A percentile compares a stretch with the other conserved stretches of the same genome.
phyloP scores from a whole-genome alignment of 2,797 vertebrate genomes.

The Masticophis lateralis region DNA sequence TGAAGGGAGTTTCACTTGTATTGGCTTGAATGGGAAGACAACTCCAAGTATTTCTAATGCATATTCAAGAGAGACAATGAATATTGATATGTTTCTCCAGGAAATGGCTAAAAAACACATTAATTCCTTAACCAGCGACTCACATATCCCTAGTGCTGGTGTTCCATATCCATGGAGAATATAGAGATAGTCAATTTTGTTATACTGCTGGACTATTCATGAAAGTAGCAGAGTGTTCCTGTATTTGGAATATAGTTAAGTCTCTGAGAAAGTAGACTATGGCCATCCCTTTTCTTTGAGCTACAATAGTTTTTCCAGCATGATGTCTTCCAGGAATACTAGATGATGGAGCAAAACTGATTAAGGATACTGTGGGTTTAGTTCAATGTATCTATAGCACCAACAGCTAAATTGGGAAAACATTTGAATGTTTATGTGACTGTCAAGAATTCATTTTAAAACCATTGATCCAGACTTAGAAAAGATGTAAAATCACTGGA shows the following conservation, averaged over 20 bases:
- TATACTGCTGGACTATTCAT: background rate
- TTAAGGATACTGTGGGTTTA: background rate
- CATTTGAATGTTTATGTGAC: background rate
- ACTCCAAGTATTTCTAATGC: background rate
- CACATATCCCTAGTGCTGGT: background rate
- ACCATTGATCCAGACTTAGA: background rate
- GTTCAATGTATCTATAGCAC: background rate
- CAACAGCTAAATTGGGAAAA: background rate
- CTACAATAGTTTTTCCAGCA: background rate
- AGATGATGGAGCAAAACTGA: background rate
- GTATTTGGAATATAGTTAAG: background rate
- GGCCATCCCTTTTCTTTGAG: background rate
- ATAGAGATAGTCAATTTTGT: background rate
- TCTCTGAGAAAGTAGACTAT: background rate
- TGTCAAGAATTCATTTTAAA: background rate
- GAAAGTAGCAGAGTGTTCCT: background rate
- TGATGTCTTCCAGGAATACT: background rate
- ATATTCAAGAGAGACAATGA: background rate
- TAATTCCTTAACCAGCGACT: background rate
- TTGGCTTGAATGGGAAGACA: background rate
- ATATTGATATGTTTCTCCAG: background rate
- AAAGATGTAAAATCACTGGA: background rate
- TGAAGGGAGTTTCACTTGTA: background rate
- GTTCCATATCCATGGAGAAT: background rate
- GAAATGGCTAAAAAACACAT: background rate